Base-by-base conservation (phyloP, 2,797 vertebrate genomes). In the Lepus townsendii region DNA sequence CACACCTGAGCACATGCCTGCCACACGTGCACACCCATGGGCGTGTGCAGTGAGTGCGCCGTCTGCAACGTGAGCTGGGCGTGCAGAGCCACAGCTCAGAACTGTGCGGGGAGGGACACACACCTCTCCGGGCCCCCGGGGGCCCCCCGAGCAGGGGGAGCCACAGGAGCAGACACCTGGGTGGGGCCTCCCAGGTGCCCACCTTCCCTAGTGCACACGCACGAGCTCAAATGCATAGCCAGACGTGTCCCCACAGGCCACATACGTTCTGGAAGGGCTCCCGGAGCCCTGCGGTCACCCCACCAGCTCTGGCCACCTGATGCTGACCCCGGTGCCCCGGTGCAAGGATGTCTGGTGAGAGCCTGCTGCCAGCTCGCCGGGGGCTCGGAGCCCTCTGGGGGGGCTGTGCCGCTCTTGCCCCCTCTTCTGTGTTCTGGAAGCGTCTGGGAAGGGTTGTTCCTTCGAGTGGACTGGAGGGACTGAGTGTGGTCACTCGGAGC, bases 391-490 rank as follows among this genome's bases (percentile, higher is more conserved):
- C 26, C 77, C 14, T 8, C n/a, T 30, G 42, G 42, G 42, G 42
- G 42, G 7, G 42, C 42, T 42, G 42, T 9, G 42, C 42, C 8
- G 42, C 42, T 42, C 42, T 42, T 9, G 9, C 42, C 38, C 32
- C 63, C 38, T 85, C 35, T 90, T 69, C 73, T 77, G 30, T 62
- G 68, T 93, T 83, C 71, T 73, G 69, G 94, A 68, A 50, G 78
- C n/a, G 20, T 86, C 22, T 83, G 72, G 75, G 82, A 78, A 38
- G 72, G 54, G 2, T 14, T 69, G 72, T 65, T 90, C 17, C 47
- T 76, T 35, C 54, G 30, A 52, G 62, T 30, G 47, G 76, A 22
- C 30, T 71, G 47, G 69, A 65, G 30, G 38, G 60, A 42, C 47
- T 54, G n/a, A 32, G 35, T 24, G 71, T 32, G 65, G n/a, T 76